phyloP scores from a whole-genome alignment of 2,797 vertebrate genomes.

The Esox masquinongy region DNA sequence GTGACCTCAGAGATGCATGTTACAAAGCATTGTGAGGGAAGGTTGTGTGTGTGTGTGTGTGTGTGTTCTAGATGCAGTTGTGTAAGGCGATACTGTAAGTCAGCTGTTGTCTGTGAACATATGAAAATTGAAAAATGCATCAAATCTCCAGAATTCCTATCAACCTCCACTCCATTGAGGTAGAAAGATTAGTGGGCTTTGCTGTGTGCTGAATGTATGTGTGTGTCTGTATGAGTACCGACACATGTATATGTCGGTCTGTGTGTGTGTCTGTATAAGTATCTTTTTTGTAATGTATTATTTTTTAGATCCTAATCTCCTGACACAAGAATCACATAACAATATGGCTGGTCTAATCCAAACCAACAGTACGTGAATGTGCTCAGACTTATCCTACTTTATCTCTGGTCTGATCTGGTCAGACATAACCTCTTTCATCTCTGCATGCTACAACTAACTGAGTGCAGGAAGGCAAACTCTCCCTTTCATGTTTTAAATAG shows the following conservation, averaged over 20 bases:
- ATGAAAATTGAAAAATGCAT: background rate
- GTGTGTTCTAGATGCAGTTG: constrained; percentile 5
- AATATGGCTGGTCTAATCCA: constrained; percentile 30
- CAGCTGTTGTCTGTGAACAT: constrained; percentile 54
- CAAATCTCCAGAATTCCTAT: constrained; percentile 21
- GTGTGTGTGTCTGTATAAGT: constrained; percentile 4
- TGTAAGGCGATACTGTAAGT: constrained; percentile 50
- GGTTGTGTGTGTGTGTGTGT: constrained; percentile 14
- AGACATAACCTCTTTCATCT: constrained; percentile 37
- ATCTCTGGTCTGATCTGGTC: background rate
- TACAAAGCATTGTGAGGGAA: background rate
- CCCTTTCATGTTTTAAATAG: constrained; percentile 14
- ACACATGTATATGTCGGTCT: too few relatives aligned
- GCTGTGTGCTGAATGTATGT: constrained; percentile 4
- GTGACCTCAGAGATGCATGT: background rate
- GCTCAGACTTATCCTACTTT: background rate
- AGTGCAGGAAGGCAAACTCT: constrained; percentile 30
- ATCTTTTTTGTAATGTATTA: background rate
- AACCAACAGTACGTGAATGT: constrained; percentile 27
- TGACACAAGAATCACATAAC: too few relatives aligned
- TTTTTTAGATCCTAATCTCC: too few relatives aligned
- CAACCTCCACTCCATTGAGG: background rate
- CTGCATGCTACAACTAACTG: constrained; percentile 42
- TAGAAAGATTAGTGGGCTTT: background rate
- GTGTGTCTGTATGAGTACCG: too few relatives aligned